Conservation (phyloP, 2,888 invertebrate genomes). For the Dugesia japonica region DNA sequence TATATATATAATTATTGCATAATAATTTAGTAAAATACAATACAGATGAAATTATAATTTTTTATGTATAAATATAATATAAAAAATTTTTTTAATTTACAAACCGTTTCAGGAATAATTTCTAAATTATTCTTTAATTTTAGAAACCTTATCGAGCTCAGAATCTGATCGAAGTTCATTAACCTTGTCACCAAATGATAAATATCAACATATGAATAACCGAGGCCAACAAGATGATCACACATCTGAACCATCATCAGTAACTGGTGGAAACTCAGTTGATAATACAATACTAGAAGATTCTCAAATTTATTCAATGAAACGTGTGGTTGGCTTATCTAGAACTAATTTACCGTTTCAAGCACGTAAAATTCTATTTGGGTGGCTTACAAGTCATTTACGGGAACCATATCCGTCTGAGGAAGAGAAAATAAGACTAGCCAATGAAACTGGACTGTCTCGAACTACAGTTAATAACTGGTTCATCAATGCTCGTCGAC, state of each 20-base stretch:
- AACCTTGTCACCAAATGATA: neutral
- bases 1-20: too few relatives aligned
- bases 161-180: constrained; percentile 13
- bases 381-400: constrained; percentile 34
- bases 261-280: neutral
- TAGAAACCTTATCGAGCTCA: neutral
- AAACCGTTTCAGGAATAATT: too few relatives aligned
- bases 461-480: constrained; percentile 35
- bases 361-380: constrained; percentile 35
- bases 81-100: too few relatives aligned
- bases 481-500: constrained; percentile 35
- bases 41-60: too few relatives aligned
- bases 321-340: constrained; percentile 30
- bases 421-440: constrained; percentile 34
- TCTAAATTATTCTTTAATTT: too few relatives aligned
- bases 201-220: neutral
- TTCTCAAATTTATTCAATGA: constrained; percentile 28
- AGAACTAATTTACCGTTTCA: constrained; percentile 35
- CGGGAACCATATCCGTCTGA: constrained; percentile 35
- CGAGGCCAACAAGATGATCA: neutral
- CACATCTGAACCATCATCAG: constrained; percentile 4
- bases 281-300: neutral
- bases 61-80: too few relatives aligned
- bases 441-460: constrained; percentile 34
- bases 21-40: too few relatives aligned